These are phyloP conservation scores for Drosophila ambigua DNA, from an alignment of 1,140 invertebrate species.

Conservation along the genomic window DNA sequence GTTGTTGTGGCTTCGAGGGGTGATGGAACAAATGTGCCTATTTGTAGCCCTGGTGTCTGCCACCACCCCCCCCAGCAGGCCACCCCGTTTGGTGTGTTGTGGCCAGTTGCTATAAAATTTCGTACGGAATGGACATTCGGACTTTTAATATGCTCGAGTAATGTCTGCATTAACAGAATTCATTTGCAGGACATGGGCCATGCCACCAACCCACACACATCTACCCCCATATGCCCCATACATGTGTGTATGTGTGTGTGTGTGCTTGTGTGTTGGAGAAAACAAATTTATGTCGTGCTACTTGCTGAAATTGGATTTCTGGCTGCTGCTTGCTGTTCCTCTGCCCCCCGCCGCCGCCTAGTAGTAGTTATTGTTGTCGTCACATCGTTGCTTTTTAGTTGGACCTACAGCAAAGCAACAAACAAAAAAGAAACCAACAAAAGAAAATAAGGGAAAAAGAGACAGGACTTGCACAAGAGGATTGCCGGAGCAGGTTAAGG, in stretches of 20 bases:
- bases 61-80: background rate
- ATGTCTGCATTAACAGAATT: constrained; percentile 83
- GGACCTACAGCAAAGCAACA: constrained; percentile 10
- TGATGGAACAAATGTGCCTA: constrained; percentile 74
- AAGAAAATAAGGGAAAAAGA: background rate
- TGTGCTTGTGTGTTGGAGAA: constrained; percentile 54
- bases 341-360: constrained; percentile 8
- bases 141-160: constrained; percentile 83
- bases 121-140: constrained; percentile 81
- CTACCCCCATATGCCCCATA: constrained; percentile 12
- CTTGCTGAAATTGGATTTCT: constrained; percentile 82
- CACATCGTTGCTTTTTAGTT: constrained; percentile 63
- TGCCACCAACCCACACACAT: constrained; percentile 1
- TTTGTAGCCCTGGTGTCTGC: constrained; percentile 50
- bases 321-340: constrained; percentile 42
- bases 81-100: constrained; percentile 39
- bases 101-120: constrained; percentile 80
- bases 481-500: constrained; percentile 20
- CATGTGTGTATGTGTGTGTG: constrained; percentile 16
- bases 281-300: constrained; percentile 80
- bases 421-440: constrained; percentile 25
- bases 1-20: constrained; percentile 20
- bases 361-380: constrained; percentile 60
- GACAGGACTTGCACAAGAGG: constrained; percentile 24
- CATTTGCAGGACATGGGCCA: constrained; percentile 74